Base-by-base conservation (phyloP, 2,113 vertebrate genomes). In the Orthonyx spaldingii region DNA sequence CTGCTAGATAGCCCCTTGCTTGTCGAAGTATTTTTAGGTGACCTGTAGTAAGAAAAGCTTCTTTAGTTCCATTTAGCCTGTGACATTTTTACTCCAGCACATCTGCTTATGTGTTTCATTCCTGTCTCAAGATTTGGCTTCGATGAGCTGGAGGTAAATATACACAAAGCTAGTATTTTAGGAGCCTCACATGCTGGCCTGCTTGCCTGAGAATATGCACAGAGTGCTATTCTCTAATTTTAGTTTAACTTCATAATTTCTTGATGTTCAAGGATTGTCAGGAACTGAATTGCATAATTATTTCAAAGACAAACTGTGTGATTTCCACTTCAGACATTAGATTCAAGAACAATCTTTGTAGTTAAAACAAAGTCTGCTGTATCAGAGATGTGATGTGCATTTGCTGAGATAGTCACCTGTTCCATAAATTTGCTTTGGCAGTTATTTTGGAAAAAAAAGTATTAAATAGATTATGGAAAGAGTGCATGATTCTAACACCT, bases 401-500 rank as follows among this genome's bases (percentile, higher is more conserved):
- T 88, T 90, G n/a, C 42, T 27, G 23, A 74, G 42, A 66, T 14
- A 32, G 28, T 61, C 61, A 79, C 24, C 20, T 6, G 1, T 69
- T 84, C 32, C 22, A 49, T 47, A 77, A 61, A 80, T 56, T 56
- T 79, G 37, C 35, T 30, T 75, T 78, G 44, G 22, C 39, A 33
- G 10, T 75, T 78, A 42, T 8, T 90, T 81, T 53, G 11, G 23
- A 46, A 92, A 76, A 76, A 87, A 56, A 74, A 55, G 0, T 8
- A 42, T 71, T 63, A 56, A 57, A 57, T 24, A 28, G 33, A 46
- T 66, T 50, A 42, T 41, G 52, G 26, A 75, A 66, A 77, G 21
- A 12, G 33, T 80, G 71, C 42, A 32, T 0, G 0, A 33, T 78
- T 78, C 28, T 74, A 30, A 26, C 5, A 61, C 6, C 6, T 69